Conservation (phyloP, 35 echinoderm and acorn worm species). For the Holothuria glaberrima region DNA sequence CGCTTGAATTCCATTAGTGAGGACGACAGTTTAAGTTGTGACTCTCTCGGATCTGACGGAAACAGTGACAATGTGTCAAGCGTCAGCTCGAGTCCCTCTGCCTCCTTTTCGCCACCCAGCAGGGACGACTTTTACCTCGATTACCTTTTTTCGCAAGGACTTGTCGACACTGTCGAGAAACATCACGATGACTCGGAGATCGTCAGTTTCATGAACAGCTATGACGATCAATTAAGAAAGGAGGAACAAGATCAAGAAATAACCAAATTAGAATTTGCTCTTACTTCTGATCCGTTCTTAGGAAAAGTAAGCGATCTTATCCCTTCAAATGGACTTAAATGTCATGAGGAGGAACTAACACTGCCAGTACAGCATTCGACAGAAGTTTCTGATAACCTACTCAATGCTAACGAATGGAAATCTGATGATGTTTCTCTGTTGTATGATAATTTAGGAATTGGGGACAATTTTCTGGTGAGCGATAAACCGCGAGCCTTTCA, state of each 20-base stretch:
- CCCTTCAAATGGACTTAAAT: background rate
- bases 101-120: slow-evolving; percentile 50
- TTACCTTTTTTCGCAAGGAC: slow-evolving; percentile 93
- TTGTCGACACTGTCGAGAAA: slow-evolving; percentile 61
- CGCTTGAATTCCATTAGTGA: slow-evolving; percentile 83
- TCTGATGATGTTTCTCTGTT: slow-evolving; percentile 25
- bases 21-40: slow-evolving; percentile 62
- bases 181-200: background rate
- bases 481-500: slow-evolving; percentile 31
- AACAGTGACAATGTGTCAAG: slow-evolving; percentile 6
- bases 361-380: background rate
- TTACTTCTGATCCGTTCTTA: slow-evolving; percentile 27
- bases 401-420: slow-evolving; percentile 48
- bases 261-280: background rate
- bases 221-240: background rate
- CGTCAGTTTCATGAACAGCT: slow-evolving; percentile 33
- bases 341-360: background rate
- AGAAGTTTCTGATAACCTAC: background rate
- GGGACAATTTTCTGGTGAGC: slow-evolving; percentile 11
- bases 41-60: slow-evolving; percentile 57
- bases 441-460: slow-evolving; percentile 27
- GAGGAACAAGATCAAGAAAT: background rate
- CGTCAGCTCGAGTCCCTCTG: slow-evolving; percentile 35
- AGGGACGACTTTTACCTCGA: slow-evolving; percentile 85
- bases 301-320: slow-evolving; percentile 19